Base-by-base conservation (phyloP, 2,113 vertebrate genomes). In the Crotalus viridis region DNA sequence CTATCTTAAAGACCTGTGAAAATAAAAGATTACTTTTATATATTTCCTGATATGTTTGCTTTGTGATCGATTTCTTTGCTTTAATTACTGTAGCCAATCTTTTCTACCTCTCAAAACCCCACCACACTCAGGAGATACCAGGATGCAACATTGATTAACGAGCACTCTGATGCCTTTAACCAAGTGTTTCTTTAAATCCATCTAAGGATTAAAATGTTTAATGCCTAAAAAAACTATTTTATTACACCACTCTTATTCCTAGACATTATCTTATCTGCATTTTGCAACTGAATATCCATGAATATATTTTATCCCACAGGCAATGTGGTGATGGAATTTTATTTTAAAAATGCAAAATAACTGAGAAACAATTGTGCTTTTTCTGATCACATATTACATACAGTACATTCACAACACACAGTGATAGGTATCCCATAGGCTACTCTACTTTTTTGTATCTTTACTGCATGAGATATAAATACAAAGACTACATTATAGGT, bases 1-100 rank as follows among this genome's bases (percentile, higher is more conserved):
- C 99, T 96, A 99, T 99, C 97, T 98, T 99, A 97, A 99, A 99
- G 61, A 99, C 99, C 99, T 99, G 96, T 93, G 94, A 94, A 93
- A 96, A 96, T 43, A 96, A 95, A 90, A 93, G 88, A 91, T 97
- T 96, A 98, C 96, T 93, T 91, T 93, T 86, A 92, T 61, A 94
- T 89, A 90, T 69, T 93, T 69, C 94, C 91, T 91, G 88, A 94
- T 24, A 91, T 24, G 59, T 19, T 93, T 93, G 95, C 93, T 97
- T 88, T 96, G 89, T 92, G 92, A 96, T 94, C 74, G 46, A 93
- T 95, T 95, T 96, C 95, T 95, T 88, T 85, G 94, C 7, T 33
- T 94, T 94, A 92, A 95, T 96, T 96, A 93, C 89, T 94, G 89
- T 48, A 94, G 93, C 91, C 24, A 89, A 93, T 96, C 54, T 87